Percentiles rank a stretch among this genome's conserved stretches.
Evolutionary conservation across 2,888 invertebrate genomes (phyloP).

Genomic region (Bruchidius siliquastri): DNA sequence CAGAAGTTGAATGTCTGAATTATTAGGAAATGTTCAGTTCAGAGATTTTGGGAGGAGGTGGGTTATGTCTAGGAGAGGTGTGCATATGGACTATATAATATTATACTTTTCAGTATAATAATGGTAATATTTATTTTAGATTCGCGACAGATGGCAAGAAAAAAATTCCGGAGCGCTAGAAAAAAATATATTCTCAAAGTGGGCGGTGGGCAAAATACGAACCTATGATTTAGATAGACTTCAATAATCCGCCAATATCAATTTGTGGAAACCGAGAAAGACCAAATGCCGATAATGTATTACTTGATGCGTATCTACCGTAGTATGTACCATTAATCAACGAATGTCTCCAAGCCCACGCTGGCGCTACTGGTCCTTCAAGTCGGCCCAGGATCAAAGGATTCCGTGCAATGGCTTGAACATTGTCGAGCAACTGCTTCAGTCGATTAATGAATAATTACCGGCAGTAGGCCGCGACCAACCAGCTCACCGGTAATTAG

Average conservation of each 20-base stretch:
- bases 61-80: too few species aligned
- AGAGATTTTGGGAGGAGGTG: too few species aligned
- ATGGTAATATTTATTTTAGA: too few species aligned
- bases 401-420: constrained; percentile 36
- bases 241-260: neutral
- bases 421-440: constrained; percentile 39
- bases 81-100: too few species aligned
- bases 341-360: constrained; percentile 5
- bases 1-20: too few species aligned
- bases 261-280: neutral
- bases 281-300: neutral
- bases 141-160: too few species aligned
- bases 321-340: neutral
- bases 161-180: too few species aligned
- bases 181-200: too few species aligned
- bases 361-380: constrained; percentile 13
- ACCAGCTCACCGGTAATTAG: neutral
- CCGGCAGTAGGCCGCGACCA: constrained; percentile 24
- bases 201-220: too few species aligned
- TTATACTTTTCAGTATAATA: too few species aligned
- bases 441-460: constrained; percentile 44
- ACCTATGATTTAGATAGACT: too few species aligned
- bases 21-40: too few species aligned
- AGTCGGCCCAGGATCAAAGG: constrained; percentile 29
- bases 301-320: neutral